These are phyloP conservation scores for Rhinogobius similis DNA, from an alignment of 2,113 vertebrate species.

Conservation along the genomic window DNA sequence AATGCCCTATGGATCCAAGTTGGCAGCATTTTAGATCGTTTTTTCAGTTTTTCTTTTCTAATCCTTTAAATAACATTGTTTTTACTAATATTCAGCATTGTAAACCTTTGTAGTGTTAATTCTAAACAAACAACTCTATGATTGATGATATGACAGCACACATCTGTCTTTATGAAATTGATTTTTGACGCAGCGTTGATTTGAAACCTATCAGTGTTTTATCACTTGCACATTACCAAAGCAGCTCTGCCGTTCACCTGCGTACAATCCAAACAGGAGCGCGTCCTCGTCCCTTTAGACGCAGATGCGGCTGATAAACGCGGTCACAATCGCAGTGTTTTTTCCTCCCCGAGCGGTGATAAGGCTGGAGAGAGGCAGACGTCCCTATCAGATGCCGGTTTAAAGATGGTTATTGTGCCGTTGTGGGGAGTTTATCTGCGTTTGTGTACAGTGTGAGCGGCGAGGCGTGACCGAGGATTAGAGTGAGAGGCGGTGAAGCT, in stretches of 20 bases:
- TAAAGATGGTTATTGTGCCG: background rate
- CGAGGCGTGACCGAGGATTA: no score
- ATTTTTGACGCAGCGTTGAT: background rate
- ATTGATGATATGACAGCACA: background rate
- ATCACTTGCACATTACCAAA: background rate
- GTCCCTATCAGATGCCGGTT: background rate
- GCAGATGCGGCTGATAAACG: background rate
- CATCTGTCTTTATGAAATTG: background rate
- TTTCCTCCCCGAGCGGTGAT: background rate
- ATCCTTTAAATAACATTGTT: background rate
- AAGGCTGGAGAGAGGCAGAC: background rate
- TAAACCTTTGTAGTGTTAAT: background rate
- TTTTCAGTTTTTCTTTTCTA: no score
- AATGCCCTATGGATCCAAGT: no score
- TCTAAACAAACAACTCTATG: background rate
- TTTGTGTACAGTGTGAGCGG: no score
- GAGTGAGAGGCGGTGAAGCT: slow-evolving; percentile 9
- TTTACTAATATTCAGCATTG: background rate
- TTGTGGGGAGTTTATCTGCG: no score
- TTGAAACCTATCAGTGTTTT: background rate
- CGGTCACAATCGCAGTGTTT: background rate
- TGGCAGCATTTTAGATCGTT: no score
- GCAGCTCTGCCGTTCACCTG: background rate
- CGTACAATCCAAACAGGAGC: background rate
- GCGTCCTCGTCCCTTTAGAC: no score